These are phyloP conservation scores for Drosophila borealis DNA, from an alignment of 2,888 invertebrate species.

Conservation along the genomic window DNA sequence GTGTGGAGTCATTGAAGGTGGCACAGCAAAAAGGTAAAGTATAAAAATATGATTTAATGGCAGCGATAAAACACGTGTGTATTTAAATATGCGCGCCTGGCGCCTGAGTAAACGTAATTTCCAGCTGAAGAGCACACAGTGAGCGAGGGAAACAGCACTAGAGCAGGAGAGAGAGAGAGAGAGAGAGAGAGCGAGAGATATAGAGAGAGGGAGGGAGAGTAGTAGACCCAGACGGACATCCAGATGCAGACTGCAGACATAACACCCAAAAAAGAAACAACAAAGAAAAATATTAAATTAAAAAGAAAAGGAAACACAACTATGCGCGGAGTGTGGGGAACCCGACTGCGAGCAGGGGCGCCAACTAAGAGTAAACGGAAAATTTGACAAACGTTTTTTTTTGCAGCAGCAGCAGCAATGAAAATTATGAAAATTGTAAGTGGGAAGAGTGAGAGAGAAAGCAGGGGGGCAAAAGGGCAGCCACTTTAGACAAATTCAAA, in stretches of 20 bases:
- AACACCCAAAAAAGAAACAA: conserved; percentile 54
- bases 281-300: conserved; percentile 74
- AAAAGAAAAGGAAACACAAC: conserved; percentile 67
- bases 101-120: conserved; percentile 85
- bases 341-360: conserved; percentile 28
- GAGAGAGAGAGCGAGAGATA: not conserved
- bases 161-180: conserved; percentile 4
- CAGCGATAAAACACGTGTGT: conserved; percentile 85
- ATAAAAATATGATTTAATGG: conserved; percentile 85
- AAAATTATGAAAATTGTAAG: conserved; percentile 73
- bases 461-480: conserved; percentile 34
- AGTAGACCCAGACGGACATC: conserved; percentile 44
- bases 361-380: conserved; percentile 64
- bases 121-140: conserved; percentile 53
- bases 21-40: conserved; percentile 75
- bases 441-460: conserved; percentile 12
- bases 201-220: conserved; percentile 3
- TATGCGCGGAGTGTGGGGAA: conserved; percentile 22
- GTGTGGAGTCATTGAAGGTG: conserved; percentile 57
- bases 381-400: conserved; percentile 69
- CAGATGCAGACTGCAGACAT: conserved; percentile 49
- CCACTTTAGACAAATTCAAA: conserved; percentile 81
- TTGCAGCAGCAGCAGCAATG: conserved; percentile 42
- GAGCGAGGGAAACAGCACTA: not conserved
- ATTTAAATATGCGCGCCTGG: conserved; percentile 85